Evolutionary conservation across 1,140 invertebrate species (phyloP).

Genomic region (Aphidius ervi): DNA sequence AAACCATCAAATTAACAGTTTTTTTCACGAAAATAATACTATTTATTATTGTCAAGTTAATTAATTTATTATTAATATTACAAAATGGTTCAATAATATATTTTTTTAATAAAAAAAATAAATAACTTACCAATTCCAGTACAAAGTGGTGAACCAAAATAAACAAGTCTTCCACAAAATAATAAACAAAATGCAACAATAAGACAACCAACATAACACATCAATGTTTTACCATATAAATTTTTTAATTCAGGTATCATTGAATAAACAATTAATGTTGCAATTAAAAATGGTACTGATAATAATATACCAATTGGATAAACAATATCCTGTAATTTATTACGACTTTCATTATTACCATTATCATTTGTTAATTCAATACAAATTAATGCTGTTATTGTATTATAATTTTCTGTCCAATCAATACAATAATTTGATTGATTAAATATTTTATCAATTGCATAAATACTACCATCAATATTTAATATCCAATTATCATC

Average conservation of each 20-base stretch:
- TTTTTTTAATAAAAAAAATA: background rate
- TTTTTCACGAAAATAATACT: too few relatives aligned
- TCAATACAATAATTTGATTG: conserved; percentile 40
- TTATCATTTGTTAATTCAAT: conserved; percentile 7
- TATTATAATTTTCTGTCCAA: conserved; percentile 26
- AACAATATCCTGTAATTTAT: conserved; percentile 14
- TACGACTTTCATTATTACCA: background rate
- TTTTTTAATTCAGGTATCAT: conserved; percentile 67
- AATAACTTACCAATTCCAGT: conserved; percentile 50
- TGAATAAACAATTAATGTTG: conserved; percentile 69
- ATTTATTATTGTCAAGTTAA: too few relatives aligned
- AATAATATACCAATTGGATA: conserved; percentile 58
- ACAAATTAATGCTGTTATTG: conserved; percentile 37
- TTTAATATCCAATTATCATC: conserved; percentile 34
- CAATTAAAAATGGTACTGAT: conserved; percentile 67
- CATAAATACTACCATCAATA: conserved; percentile 32
- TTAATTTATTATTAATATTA: too few relatives aligned
- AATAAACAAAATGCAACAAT: conserved; percentile 59
- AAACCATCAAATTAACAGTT: too few relatives aligned
- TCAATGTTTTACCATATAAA: conserved; percentile 68
- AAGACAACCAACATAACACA: conserved; percentile 66
- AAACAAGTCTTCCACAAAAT: conserved; percentile 52
- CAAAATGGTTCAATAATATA: too few relatives aligned
- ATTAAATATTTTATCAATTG: background rate
- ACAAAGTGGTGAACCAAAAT: conserved; percentile 42